Conservation (phyloP, 2,113 vertebrate species). For the Boleophthalmus pectinirostris region DNA sequence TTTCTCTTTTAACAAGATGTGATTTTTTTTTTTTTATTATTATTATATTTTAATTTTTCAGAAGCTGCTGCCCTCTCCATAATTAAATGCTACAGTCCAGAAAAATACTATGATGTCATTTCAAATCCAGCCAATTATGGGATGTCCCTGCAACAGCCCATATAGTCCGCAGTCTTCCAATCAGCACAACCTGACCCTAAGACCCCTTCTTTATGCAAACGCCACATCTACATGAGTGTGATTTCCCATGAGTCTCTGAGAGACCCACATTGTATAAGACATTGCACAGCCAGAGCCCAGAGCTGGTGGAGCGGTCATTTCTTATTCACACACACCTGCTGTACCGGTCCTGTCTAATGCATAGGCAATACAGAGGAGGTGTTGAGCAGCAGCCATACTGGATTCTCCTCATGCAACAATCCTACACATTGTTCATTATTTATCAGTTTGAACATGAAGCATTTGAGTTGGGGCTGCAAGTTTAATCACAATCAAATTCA, state of each 20-base stretch:
- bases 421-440: constrained; percentile 32
- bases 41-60: too few relatives aligned
- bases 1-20: too few relatives aligned
- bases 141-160: not conserved
- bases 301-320: constrained; percentile 30
- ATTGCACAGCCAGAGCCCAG: constrained; percentile 12
- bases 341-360: constrained; percentile 47
- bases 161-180: not conserved
- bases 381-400: constrained; percentile 16
- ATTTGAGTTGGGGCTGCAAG: too few relatives aligned
- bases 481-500: too few relatives aligned
- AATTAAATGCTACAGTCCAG: not conserved
- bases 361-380: constrained; percentile 25
- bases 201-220: constrained; percentile 31
- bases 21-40: too few relatives aligned
- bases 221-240: constrained; percentile 41
- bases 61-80: not conserved
- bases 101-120: not conserved
- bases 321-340: constrained; percentile 61
- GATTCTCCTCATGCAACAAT: constrained; percentile 18
- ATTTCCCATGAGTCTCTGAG: constrained; percentile 38
- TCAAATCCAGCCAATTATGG: not conserved
- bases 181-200: not conserved
- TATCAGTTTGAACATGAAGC: constrained; percentile 4
- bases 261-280: constrained; percentile 33